Evolutionary conservation across 2,888 invertebrate genomes (phyloP), one percentile per base, ranked within the genome.

Genomic region (Luperina testacea): DNA sequence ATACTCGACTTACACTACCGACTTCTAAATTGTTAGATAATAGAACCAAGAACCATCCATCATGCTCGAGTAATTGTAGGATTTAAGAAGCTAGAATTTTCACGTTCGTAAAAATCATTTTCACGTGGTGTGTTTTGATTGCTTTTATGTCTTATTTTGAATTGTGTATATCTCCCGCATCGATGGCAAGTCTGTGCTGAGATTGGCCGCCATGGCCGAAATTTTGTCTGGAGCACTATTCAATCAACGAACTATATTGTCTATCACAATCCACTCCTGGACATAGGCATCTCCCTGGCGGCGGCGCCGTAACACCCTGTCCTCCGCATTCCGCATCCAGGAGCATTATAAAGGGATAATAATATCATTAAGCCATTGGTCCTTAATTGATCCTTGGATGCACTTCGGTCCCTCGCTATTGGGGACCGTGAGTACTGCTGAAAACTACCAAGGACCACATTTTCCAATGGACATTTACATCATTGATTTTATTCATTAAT

Each of bases 11-110:
- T 82, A 70, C 78, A 83, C 68, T 72, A 32, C 57, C n/a, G 42
- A 48, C 57, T 78, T 73, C 42, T 57, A 53, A 61, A 45, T 32
- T 57, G 27, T 81, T 77, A 38, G 53, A 77, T 82, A 77, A 61
- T 69, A 57, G 8, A 53, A 27, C 2, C 6, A 6, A 61, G 20
- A 61, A 59, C 13, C 48, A 9, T 45, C 13, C 48, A 9, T 45
- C 69, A 65, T 70, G 63, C 1, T 61, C 13, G 0, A 69, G 48
- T 75, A 15, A 27, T 38, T 48, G 15, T 67, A 53, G 20, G 53
- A 61, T 74, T 72, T 38, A 7, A 13, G 13, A 51, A 71, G 4
- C 24, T 42, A 7, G 9, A 64, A 42, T 63, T 42, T 71, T 27
- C 20, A 27, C 27, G n/a, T 51, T 32, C 9, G 4, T 38, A 73